These are phyloP conservation scores for Cyrtonyx montezumae DNA, from an alignment of 2,113 vertebrate genomes.

Conservation along the genomic window DNA sequence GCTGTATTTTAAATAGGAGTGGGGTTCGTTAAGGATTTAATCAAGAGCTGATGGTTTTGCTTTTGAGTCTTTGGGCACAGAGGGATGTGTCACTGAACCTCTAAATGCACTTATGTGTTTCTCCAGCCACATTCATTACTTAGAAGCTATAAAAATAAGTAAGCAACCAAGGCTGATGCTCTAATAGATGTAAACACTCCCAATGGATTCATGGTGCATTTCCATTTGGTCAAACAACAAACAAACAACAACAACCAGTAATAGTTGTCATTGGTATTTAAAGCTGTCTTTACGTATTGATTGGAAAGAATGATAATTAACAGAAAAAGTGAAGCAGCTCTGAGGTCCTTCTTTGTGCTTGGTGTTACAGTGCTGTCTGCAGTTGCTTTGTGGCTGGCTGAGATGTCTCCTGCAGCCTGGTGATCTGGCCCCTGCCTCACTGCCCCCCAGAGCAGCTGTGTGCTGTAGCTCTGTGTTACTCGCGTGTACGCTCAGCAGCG, in stretches of 20 bases:
- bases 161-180: background rate
- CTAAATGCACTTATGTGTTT: background rate
- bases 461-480: background rate
- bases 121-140: background rate
- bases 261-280: background rate
- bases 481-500: background rate
- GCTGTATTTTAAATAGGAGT: constrained; percentile 10
- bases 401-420: constrained; percentile 33
- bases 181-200: constrained; percentile 8
- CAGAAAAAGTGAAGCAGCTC: background rate
- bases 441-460: constrained; percentile 27
- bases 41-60: background rate
- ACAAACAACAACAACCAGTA: background rate
- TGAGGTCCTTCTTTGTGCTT: background rate
- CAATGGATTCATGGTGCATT: background rate
- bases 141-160: background rate
- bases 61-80: background rate
- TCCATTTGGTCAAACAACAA: background rate
- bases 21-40: constrained; percentile 44
- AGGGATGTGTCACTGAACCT: constrained; percentile 4
- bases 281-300: constrained; percentile 25
- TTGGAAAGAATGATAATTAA: background rate
- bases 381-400: background rate
- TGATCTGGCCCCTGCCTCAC: background rate
- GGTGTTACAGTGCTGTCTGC: background rate